Conservation (phyloP, 1,140 invertebrate genomes). For the Bombus sylvicola region DNA sequence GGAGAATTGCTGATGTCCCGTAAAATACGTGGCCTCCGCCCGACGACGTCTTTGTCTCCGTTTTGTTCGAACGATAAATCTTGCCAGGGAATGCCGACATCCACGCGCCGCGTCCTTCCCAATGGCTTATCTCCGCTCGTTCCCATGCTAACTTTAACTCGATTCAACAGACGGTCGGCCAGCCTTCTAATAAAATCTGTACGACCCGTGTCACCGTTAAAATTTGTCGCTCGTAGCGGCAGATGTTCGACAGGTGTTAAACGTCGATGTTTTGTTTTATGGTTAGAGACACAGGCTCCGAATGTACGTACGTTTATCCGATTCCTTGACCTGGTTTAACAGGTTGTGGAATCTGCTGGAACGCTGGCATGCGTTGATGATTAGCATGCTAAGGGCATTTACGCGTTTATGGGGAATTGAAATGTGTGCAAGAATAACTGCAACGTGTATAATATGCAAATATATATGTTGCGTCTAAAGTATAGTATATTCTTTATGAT, state of each 20-base stretch:
- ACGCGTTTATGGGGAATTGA: not conserved
- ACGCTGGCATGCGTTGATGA: not conserved
- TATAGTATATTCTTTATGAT: too few species aligned
- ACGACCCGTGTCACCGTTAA: not conserved
- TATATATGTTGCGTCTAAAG: too few species aligned
- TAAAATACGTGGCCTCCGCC: conserved; percentile 17
- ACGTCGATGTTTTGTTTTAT: not conserved
- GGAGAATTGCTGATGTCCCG: conserved; percentile 41
- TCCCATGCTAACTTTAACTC: not conserved
- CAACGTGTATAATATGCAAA: too few species aligned
- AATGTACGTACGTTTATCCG: not conserved
- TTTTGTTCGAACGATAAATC: conserved; percentile 39
- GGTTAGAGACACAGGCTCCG: not conserved
- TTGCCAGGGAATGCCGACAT: not conserved
- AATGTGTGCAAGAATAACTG: too few species aligned
- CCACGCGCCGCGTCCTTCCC: not conserved
- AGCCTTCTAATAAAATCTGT: not conserved
- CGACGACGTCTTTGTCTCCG: not conserved
- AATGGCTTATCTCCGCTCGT: not conserved
- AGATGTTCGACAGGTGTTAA: not conserved
- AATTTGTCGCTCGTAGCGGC: not conserved
- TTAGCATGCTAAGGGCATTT: not conserved
- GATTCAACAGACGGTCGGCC: not conserved
- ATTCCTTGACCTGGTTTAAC: not conserved
- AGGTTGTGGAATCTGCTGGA: not conserved